Percentiles rank a stretch among this genome's conserved stretches.
These are phyloP conservation scores for Ichneumoninae sp. DNA, from an alignment of 2,888 invertebrate species.

Conservation along the genomic window DNA sequence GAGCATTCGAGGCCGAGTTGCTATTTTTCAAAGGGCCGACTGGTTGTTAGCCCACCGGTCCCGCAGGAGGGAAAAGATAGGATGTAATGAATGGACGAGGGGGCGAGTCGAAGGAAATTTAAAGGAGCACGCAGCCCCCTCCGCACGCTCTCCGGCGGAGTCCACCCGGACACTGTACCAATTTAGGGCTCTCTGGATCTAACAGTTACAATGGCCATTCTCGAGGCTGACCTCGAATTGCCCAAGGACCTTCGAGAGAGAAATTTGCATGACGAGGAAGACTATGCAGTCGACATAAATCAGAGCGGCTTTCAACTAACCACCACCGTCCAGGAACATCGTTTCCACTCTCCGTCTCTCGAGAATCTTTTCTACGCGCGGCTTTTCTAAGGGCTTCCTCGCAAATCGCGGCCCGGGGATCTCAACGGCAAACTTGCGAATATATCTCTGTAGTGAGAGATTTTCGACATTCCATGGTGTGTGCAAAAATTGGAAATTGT, in stretches of 20 bases:
- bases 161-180: conserved; percentile 29
- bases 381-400: background rate
- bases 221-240: conserved; percentile 71
- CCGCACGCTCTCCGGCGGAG: background rate
- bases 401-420: background rate
- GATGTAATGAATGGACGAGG: conserved; percentile 61
- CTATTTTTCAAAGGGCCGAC: conserved; percentile 62
- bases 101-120: conserved; percentile 53
- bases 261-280: conserved; percentile 74
- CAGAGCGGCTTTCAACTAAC: conserved; percentile 71
- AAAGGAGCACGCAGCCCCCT: conserved; percentile 42
- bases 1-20: conserved; percentile 56
- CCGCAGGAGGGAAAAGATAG: conserved; percentile 25
- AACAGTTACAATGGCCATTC: conserved; percentile 71
- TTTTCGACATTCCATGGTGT: background rate
- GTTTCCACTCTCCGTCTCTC: conserved; percentile 2
- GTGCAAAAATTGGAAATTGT: too few species aligned
- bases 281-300: conserved; percentile 73
- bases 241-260: conserved; percentile 19
- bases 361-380: conserved; percentile 1
- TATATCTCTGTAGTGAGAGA: background rate
- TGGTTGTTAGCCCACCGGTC: background rate
- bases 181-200: conserved; percentile 49
- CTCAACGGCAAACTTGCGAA: background rate
- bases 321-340: background rate